Base-by-base conservation (phyloP, 2,888 invertebrate genomes). In the Rhodophaea formosa region DNA sequence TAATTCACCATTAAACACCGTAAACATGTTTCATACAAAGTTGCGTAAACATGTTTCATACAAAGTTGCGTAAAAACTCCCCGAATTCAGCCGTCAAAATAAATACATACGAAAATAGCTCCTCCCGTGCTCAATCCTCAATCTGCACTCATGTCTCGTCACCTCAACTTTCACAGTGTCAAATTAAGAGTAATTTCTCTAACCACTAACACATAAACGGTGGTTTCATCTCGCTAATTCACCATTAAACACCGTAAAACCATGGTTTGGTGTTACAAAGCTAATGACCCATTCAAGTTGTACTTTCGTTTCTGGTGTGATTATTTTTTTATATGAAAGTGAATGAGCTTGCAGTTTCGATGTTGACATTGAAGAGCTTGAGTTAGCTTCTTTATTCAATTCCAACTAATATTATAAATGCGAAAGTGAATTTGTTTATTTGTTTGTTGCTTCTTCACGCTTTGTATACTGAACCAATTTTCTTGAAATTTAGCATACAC, bases 151-250 rank as follows among this genome's bases (percentile, higher is more conserved):
- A 35, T 35, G 8, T 39, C 39, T n/a, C 39, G 5, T 39, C 39
- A 12, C 39, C 3, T n/a, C n/a, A n/a, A 39, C 75, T 79, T 77
- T 76, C 74, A 68, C 71, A 65, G 61, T 69, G 70, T 79, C 74
- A 77, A 79, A 80, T 81, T 75, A 79, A 72, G 68, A 69, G 68
- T 74, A 67, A 79, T 78, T 73, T 67, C 62, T 67, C 69, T 55
- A 70, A 74, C 74, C 71, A 62, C 74, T 71, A 75, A 69, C 75
- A 67, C 77, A 77, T 78, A 77, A 69, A 69, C 72, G 62, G 70
- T 68, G 70, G 64, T 66, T 68, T 69, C 64, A 64, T 64, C 62
- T 63, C 61, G 55, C 64, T 69, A 70, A 75, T 71, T 70, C 66
- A 64, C 69, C 68, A 69, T 70, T 69, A 66, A 70, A 68, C 58